A percentile compares a stretch with the other conserved stretches of the same genome.
Conservation (phyloP, 2,888 invertebrate species). For the Volucella inflata region DNA sequence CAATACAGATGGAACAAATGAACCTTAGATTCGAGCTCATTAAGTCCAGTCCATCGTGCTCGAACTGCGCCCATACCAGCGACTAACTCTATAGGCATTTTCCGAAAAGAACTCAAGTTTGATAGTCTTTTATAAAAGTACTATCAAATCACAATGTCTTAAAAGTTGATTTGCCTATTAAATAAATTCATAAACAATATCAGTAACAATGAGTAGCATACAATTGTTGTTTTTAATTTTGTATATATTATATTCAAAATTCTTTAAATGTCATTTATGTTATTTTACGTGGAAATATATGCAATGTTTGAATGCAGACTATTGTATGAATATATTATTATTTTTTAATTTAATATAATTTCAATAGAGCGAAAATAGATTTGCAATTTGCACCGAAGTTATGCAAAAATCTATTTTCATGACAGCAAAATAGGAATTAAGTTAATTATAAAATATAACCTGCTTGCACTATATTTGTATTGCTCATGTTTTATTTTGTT, state of each 20-base stretch:
- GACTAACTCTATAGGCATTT: no score
- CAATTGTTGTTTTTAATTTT: background rate
- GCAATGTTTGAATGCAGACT: slow-evolving; percentile 39
- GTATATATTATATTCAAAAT: slow-evolving; percentile 28
- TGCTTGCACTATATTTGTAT: slow-evolving; percentile 73
- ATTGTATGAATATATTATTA: slow-evolving; percentile 19
- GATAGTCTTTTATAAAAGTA: no score
- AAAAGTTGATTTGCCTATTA: no score
- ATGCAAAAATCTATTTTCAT: slow-evolving; percentile 14
- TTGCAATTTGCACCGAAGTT: background rate
- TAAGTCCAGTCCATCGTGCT: no score
- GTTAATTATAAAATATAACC: slow-evolving; percentile 10
- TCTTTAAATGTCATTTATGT: slow-evolving; percentile 28
- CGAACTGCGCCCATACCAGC: no score
- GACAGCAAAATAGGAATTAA: slow-evolving; percentile 12
- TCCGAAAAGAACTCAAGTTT: no score
- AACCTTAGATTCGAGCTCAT: no score
- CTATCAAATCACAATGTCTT: no score
- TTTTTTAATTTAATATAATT: background rate
- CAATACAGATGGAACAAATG: no score
- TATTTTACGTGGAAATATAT: slow-evolving; percentile 36
- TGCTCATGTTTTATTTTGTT: slow-evolving; percentile 64
- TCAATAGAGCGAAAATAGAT: slow-evolving; percentile 10
- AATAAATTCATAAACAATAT: no score
- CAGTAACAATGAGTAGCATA: no score